Evolutionary conservation across 2,888 invertebrate genomes (phyloP).

Genomic region (Uloborus plumipes): DNA sequence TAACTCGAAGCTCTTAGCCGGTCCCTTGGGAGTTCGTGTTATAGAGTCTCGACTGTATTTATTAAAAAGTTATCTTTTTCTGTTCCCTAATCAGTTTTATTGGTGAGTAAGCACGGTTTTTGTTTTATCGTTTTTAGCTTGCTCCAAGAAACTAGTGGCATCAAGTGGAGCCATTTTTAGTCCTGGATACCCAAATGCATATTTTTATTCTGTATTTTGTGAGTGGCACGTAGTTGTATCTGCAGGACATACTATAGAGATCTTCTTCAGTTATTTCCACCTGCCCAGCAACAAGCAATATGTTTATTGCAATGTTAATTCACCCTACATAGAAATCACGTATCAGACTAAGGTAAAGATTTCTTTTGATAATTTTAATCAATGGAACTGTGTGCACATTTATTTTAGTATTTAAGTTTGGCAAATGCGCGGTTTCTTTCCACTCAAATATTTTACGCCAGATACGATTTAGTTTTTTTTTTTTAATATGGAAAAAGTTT

Average conservation of each 20-base stretch:
- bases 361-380: neutral
- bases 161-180: neutral
- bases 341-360: neutral
- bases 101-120: no score
- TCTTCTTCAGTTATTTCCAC: neutral
- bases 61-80: no score
- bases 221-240: neutral
- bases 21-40: no score
- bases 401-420: no score
- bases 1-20: no score
- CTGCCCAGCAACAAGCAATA: neutral
- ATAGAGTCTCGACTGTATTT: no score
- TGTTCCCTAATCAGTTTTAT: no score
- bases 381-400: no score
- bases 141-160: neutral
- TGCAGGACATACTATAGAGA: neutral
- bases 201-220: neutral
- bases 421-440: no score
- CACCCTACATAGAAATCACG: neutral
- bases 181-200: conserved; percentile 6
- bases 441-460: no score
- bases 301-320: neutral
- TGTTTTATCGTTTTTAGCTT: neutral
- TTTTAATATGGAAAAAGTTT: no score
- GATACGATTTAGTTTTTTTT: no score